phyloP scores from a whole-genome alignment of 1,140 invertebrate genomes.

The Aphelenchoides besseyi region DNA sequence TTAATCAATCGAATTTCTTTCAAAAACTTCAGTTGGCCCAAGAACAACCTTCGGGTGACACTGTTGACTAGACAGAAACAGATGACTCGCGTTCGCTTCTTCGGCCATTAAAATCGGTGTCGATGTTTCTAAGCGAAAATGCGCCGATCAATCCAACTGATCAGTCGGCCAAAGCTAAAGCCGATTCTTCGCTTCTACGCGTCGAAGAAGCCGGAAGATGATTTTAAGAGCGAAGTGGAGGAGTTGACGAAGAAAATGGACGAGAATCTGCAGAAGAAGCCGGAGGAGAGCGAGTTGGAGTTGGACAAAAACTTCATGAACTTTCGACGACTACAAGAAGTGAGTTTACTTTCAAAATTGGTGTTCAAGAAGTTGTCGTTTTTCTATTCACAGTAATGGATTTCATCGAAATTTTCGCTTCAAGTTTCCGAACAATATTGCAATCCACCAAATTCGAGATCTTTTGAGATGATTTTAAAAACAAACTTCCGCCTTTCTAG shows the following conservation, averaged over 20 bases:
- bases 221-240: conserved; percentile 39
- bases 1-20: too few species aligned
- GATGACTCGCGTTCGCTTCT: too few species aligned
- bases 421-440: too few species aligned
- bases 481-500: neutral
- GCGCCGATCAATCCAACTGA: too few species aligned
- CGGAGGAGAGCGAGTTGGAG: conserved; percentile 31
- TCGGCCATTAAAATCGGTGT: too few species aligned
- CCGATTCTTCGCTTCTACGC: neutral
- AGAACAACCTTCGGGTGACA: too few species aligned
- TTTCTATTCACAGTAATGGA: too few species aligned
- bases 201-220: conserved; percentile 6
- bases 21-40: too few species aligned
- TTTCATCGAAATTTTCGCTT: conserved; percentile 32
- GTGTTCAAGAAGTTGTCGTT: neutral
- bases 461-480: neutral
- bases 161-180: too few species aligned
- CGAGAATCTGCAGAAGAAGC: conserved; percentile 31
- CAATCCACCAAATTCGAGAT: neutral
- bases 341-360: conserved; percentile 28
- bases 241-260: conserved; percentile 42
- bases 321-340: conserved; percentile 43
- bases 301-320: conserved; percentile 58
- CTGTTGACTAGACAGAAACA: too few species aligned
- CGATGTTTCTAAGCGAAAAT: too few species aligned